A percentile compares a stretch with the other conserved stretches of the same genome.
Conservation (phyloP, 2,113 vertebrate species). For the Lycaon pictus region DNA sequence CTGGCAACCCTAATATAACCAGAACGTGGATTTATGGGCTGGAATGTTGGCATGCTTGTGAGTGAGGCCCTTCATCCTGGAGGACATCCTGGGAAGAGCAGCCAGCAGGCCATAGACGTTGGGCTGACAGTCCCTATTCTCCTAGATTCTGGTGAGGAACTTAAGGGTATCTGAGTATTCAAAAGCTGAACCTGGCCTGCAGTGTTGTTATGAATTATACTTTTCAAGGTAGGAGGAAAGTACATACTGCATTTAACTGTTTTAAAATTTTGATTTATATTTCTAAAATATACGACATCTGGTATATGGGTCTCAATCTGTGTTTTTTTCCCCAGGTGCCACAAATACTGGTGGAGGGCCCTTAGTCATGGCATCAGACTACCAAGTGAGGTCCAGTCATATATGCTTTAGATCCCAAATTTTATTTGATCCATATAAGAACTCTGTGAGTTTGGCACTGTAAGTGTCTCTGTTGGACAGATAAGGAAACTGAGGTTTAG, state of each 20-base stretch:
- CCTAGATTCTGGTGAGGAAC: not conserved
- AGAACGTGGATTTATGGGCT: not conserved
- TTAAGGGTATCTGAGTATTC: not conserved
- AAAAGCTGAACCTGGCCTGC: slow-evolving; percentile 5
- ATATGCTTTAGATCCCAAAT: slow-evolving; percentile 26
- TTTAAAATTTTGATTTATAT: slow-evolving; percentile 7
- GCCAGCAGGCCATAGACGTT: not conserved
- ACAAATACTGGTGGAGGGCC: slow-evolving; percentile 26
- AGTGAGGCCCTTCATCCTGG: not conserved
- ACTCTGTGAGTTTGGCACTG: not conserved
- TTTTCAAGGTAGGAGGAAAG: slow-evolving; percentile 44
- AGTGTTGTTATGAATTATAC: slow-evolving; percentile 26
- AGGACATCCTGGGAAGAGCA: not conserved
- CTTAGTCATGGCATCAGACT: slow-evolving; percentile 62
- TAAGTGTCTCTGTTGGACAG: not conserved
- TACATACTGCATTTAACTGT: slow-evolving; percentile 56
- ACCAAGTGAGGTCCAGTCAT: slow-evolving; percentile 46
- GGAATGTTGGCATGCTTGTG: not conserved
- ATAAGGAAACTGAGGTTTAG: slow-evolving; percentile 34
- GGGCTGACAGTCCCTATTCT: not conserved
- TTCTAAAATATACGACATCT: slow-evolving; percentile 52
- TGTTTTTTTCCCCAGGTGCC: slow-evolving; percentile 49
- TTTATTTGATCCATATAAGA: slow-evolving; percentile 49
- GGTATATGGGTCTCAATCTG: slow-evolving; percentile 43
- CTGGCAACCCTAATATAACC: not conserved